phyloP scores from a whole-genome alignment of 2,797 vertebrate genomes.

The Myotis myotis region DNA sequence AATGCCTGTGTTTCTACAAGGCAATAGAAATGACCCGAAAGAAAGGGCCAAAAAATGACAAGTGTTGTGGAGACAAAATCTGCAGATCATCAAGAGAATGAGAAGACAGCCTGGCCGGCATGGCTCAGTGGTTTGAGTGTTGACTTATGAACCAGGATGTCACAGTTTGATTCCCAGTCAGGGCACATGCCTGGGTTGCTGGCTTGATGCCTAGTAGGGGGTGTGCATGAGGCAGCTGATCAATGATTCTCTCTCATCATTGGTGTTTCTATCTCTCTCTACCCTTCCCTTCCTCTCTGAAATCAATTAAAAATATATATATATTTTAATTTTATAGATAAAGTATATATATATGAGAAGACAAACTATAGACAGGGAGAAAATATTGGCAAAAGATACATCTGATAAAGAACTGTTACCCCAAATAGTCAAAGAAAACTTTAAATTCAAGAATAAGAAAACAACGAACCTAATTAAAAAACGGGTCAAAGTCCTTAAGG shows the following conservation, averaged over 20 bases:
- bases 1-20: not conserved
- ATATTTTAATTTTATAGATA: too few relatives aligned
- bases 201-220: too few relatives aligned
- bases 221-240: too few relatives aligned
- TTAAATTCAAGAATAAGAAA: not conserved
- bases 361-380: not conserved
- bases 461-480: not conserved
- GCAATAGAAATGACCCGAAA: not conserved
- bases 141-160: too few relatives aligned
- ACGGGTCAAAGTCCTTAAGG: not conserved
- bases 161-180: too few relatives aligned
- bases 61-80: not conserved
- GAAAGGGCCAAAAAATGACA: not conserved
- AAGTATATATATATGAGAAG: not conserved
- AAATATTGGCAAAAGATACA: not conserved
- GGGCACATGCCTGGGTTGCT: too few relatives aligned
- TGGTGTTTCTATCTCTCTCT: too few relatives aligned
- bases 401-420: not conserved
- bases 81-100: not conserved
- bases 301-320: too few relatives aligned
- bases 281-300: too few relatives aligned
- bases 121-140: too few relatives aligned
- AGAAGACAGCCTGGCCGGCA: too few relatives aligned
- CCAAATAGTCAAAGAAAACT: not conserved
- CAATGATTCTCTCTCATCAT: too few relatives aligned